Evolutionary conservation across 2,797 vertebrate genomes (phyloP), one percentile per base, ranked within the genome.

Genomic region (Malurus splendens): DNA sequence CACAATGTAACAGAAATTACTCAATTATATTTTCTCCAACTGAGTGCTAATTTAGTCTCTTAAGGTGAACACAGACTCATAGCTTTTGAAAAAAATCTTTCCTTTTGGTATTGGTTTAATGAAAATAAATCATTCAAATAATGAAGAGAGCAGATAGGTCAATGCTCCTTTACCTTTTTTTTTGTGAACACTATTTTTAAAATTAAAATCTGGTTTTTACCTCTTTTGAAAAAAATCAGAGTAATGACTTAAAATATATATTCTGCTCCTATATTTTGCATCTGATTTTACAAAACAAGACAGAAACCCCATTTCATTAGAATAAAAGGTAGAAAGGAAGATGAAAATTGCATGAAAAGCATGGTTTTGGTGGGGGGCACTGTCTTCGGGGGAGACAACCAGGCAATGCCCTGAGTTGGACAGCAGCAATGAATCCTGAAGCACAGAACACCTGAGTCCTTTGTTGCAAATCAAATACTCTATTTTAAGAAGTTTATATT

Each of bases 391-490:
- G 7, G 6, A 56, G 8, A 8, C 0, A 14, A 15, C 18, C 11
- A 42, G 17, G 5, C 9, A 1, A 9, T 66, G 23, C 4, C 24
- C 9, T 28, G 10, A 7, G 7, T 9, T 20, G 28, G 2, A 32
- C 28, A 39, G 10, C 22, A 57, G 4, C 8, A 52, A 18, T 4
- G 3, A 42, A 15, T 22, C 3, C 19, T n/a, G 32, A 32, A 42
- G 4, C 6, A 12, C 2, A 56, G 18, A 41, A 30, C 2, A 51
- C 7, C 8, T 24, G 9, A 57, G 18, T 4, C 9, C 22, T 44
- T 48, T 48, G 8, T 22, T 38, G 4, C 3, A 1, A 52, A 36
- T 14, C 13, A 72, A 66, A 36, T 75, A 2, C 4, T 36, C 4
- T 13, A 41, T 45, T 51, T 74, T 19, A 48, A 3, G 15, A 59